phyloP scores from a whole-genome alignment of 1,140 invertebrate species.

The Idris sp. region DNA sequence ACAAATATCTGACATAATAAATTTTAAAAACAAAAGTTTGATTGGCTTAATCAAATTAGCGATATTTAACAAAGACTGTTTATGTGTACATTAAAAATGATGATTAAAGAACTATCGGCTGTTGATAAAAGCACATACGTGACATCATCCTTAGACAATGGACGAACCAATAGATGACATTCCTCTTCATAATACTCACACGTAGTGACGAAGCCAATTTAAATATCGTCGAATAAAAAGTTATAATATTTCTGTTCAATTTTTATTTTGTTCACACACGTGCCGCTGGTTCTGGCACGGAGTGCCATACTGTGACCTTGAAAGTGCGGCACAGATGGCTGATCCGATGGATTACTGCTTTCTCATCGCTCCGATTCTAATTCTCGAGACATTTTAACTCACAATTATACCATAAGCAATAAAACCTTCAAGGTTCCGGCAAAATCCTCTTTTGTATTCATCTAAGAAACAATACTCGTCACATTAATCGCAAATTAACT shows the following conservation, averaged over 20 bases:
- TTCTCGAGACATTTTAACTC: constrained; percentile 29
- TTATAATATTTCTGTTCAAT: no score
- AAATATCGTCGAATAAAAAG: constrained; percentile 19
- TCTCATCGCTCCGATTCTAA: constrained; percentile 31
- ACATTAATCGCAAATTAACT: constrained; percentile 6
- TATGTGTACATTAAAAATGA: no score
- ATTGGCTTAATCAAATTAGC: no score
- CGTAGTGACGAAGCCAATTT: constrained; percentile 23
- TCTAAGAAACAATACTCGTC: constrained; percentile 21
- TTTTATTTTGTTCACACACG: constrained; percentile 25
- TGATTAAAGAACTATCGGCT: no score
- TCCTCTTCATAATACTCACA: constrained; percentile 9
- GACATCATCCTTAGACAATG: constrained; percentile 30
- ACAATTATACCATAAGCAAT: constrained; percentile 14
- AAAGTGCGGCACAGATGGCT: constrained; percentile 45
- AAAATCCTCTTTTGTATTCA: constrained; percentile 14
- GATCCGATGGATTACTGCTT: constrained; percentile 31
- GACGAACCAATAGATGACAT: constrained; percentile 27
- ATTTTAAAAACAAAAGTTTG: no score
- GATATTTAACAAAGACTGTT: no score
- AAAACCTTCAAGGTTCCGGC: constrained; percentile 14
- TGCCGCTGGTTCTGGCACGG: constrained; percentile 15
- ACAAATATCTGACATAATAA: no score
- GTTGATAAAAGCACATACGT: no score
- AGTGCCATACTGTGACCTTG: constrained; percentile 44